Conservation (phyloP, 2,888 invertebrate genomes). For the Itoplectis maculator region DNA sequence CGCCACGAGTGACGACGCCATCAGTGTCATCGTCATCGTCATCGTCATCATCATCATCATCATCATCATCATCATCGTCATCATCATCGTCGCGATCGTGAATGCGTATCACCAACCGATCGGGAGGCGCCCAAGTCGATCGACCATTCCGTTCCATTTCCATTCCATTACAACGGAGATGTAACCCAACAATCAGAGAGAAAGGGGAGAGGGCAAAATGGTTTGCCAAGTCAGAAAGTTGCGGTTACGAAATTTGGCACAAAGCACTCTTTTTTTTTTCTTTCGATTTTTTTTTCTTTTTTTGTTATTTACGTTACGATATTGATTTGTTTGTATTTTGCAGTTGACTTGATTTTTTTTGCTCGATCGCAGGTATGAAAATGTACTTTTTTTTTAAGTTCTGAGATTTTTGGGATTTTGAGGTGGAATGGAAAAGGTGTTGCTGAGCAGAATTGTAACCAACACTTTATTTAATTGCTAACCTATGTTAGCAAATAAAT, state of each 20-base stretch:
- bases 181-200: slow-evolving; percentile 89
- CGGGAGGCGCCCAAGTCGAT: slow-evolving; percentile 73
- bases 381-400: background rate
- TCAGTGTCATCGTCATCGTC: slow-evolving; percentile 59
- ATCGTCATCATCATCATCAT: slow-evolving; percentile 63
- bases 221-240: slow-evolving; percentile 88
- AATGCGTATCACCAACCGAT: slow-evolving; percentile 67
- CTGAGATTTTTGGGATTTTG: no score
- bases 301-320: background rate
- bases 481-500: no score
- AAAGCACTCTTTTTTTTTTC: slow-evolving; percentile 80
- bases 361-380: slow-evolving; percentile 10
- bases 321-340: slow-evolving; percentile 59
- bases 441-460: no score
- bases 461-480: no score
- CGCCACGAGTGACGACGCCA: slow-evolving; percentile 58
- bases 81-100: slow-evolving; percentile 60
- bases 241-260: slow-evolving; percentile 84
- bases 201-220: slow-evolving; percentile 88
- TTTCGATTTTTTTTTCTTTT: slow-evolving; percentile 54
- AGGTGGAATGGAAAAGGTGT: no score
- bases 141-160: slow-evolving; percentile 82
- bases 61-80: slow-evolving; percentile 61
- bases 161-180: slow-evolving; percentile 86
- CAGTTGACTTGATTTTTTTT: slow-evolving; percentile 53